phyloP scores from a whole-genome alignment of 2,797 vertebrate species.

The Pangasius larnaudii region DNA sequence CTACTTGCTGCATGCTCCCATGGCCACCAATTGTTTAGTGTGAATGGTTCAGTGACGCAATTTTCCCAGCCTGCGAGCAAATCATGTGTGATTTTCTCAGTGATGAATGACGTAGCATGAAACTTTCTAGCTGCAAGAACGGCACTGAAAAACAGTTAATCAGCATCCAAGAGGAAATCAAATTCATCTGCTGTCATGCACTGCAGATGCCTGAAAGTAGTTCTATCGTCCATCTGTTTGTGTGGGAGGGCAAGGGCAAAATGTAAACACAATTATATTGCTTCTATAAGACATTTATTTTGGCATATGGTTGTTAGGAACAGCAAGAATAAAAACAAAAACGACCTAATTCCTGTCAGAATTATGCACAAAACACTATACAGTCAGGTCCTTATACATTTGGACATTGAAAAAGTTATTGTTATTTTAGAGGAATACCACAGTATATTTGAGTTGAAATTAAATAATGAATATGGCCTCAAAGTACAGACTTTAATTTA shows the following conservation, averaged over 20 bases:
- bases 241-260: not conserved
- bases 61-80: not conserved
- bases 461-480: not conserved
- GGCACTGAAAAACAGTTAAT: not conserved
- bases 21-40: not conserved
- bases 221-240: conserved; percentile 8
- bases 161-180: not conserved
- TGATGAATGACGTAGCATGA: not conserved
- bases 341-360: not conserved
- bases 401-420: not conserved
- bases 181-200: not conserved
- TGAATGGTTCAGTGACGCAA: not conserved
- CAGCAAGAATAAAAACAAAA: conserved; percentile 5
- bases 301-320: not conserved
- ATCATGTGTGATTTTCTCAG: conserved; percentile 7
- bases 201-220: not conserved
- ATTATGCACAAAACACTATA: not conserved
- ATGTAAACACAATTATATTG: conserved; percentile 20
- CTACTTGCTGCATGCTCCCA: not conserved
- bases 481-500: not conserved
- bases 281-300: conserved; percentile 9
- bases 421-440: not conserved
- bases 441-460: not conserved
- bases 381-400: not conserved
- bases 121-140: conserved; percentile 5